Conservation (phyloP, 2,113 vertebrate species). For the Nanorana parkeri region DNA sequence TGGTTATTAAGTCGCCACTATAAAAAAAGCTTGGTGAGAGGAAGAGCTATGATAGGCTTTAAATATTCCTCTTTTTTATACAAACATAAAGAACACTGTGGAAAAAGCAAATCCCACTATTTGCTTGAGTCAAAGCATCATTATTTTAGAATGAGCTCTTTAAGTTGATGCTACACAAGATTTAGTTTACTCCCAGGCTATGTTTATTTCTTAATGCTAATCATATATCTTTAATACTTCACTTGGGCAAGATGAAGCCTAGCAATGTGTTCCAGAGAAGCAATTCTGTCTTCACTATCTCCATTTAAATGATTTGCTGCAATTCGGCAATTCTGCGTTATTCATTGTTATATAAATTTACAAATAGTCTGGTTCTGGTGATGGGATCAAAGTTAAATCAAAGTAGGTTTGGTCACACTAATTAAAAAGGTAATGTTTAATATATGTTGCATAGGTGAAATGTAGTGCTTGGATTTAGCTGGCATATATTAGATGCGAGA, state of each 20-base stretch:
- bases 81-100: conserved; percentile 28
- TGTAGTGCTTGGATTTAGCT: too few relatives aligned
- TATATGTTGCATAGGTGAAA: too few relatives aligned
- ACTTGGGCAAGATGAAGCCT: conserved; percentile 41
- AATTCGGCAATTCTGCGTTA: too few relatives aligned
- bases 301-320: conserved; percentile 46
- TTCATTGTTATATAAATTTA: too few relatives aligned
- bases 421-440: background rate
- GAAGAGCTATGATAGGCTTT: conserved; percentile 12
- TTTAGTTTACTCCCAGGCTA: conserved; percentile 40
- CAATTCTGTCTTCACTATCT: background rate
- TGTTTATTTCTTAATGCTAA: conserved; percentile 42
- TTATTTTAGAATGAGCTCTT: conserved; percentile 32
- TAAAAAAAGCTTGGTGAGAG: background rate
- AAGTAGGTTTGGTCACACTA: background rate
- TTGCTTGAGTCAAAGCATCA: background rate
- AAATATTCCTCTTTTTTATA: conserved; percentile 27
- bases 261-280: conserved; percentile 28
- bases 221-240: conserved; percentile 39
- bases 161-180: conserved; percentile 14
- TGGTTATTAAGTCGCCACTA: background rate
- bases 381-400: too few relatives aligned
- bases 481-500: too few relatives aligned
- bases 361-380: too few relatives aligned
- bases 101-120: background rate